These are phyloP conservation scores for Xanthia icteritia DNA, from an alignment of 2,888 invertebrate species.

Conservation along the genomic window DNA sequence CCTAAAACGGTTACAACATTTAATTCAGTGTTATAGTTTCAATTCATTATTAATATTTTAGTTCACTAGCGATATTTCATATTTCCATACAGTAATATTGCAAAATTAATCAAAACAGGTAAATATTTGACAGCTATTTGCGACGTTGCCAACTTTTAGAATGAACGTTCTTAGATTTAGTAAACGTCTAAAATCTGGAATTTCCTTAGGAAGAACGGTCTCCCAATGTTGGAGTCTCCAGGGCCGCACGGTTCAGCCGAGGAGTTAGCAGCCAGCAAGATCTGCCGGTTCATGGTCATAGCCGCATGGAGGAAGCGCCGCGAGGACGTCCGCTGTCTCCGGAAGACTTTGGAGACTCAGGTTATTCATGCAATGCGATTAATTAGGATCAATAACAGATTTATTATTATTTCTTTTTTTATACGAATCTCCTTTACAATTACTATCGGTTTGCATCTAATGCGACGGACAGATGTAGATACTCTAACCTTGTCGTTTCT, in stretches of 20 bases:
- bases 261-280: conserved; percentile 82
- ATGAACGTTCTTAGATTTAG: too few species aligned
- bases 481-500: too few species aligned
- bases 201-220: conserved; percentile 49
- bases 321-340: conserved; percentile 85
- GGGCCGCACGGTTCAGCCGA: conserved; percentile 70
- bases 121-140: too few species aligned
- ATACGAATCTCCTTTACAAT: background rate
- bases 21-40: too few species aligned
- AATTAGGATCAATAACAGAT: background rate
- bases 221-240: conserved; percentile 69
- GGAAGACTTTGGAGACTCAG: conserved; percentile 85
- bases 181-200: conserved; percentile 1
- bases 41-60: too few species aligned
- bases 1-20: too few species aligned
- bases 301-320: conserved; percentile 89
- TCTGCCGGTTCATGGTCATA: conserved; percentile 86
- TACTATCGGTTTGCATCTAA: background rate
- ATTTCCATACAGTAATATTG: too few species aligned
- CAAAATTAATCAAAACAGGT: too few species aligned
- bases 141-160: too few species aligned
- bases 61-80: too few species aligned
- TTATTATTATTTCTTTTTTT: background rate
- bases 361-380: conserved; percentile 59
- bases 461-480: background rate